Conservation (phyloP, 2,113 vertebrate genomes). For the Trematocara unimaculatum region DNA sequence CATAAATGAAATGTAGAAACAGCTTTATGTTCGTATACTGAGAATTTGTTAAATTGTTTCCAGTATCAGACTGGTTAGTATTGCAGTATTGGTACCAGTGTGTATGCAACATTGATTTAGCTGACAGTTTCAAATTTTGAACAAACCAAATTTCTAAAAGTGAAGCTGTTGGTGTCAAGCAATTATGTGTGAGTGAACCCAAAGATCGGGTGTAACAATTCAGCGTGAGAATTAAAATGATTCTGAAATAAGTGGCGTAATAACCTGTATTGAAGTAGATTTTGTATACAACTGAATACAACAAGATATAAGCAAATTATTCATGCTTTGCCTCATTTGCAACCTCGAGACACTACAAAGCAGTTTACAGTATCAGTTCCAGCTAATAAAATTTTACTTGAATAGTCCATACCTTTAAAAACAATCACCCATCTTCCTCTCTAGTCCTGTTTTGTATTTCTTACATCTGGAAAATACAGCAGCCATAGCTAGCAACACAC, state of each 20-base stretch:
- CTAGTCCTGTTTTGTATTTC: neutral
- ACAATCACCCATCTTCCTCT: neutral
- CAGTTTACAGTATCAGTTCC: neutral
- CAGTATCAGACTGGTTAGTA: neutral
- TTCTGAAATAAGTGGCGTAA: rapidly evolving
- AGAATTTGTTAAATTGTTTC: neutral
- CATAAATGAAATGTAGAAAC: neutral
- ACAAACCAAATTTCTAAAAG: neutral
- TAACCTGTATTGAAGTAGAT: neutral
- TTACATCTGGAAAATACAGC: neutral
- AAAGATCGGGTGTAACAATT: neutral
- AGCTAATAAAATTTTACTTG: neutral
- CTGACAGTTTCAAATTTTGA: neutral
- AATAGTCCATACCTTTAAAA: neutral
- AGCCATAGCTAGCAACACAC: neutral
- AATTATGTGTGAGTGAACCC: neutral
- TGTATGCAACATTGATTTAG: neutral
- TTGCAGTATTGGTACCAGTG: neutral
- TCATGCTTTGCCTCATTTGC: neutral
- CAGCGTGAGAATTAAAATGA: rapidly evolving
- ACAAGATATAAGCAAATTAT: rapidly evolving
- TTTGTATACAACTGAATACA: neutral
- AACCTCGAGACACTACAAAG: rapidly evolving
- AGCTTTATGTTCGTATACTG: neutral
- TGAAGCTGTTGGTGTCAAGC: neutral